phyloP scores from a whole-genome alignment of 92 coral and sea anemone genomes.

The Zoanthus sociatus region DNA sequence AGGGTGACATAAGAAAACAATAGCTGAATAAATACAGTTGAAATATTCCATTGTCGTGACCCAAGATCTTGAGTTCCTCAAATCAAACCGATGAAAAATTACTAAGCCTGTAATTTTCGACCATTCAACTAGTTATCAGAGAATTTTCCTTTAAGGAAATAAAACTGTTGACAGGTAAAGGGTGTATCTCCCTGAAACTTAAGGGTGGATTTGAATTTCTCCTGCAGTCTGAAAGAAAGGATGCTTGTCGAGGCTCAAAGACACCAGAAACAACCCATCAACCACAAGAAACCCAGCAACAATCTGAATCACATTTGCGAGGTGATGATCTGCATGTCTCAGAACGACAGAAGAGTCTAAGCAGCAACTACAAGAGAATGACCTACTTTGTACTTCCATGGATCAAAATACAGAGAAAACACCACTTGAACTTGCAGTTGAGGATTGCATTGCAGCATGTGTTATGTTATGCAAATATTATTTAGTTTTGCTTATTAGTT shows the following conservation, averaged over 20 bases:
- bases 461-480: too few relatives aligned
- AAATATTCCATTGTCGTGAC: constrained; percentile 56
- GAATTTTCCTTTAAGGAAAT: constrained; percentile 59
- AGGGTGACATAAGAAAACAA: not conserved
- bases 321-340: not conserved
- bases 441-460: constrained; percentile 42
- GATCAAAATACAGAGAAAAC: not conserved
- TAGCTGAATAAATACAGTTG: constrained; percentile 45
- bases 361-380: not conserved
- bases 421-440: constrained; percentile 21
- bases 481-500: too few relatives aligned
- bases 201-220: constrained; percentile 59
- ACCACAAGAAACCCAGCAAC: constrained; percentile 6
- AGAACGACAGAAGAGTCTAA: not conserved
- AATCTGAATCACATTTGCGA: not conserved
- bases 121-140: too few relatives aligned
- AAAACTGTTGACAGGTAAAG: constrained; percentile 70
- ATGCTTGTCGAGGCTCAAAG: not conserved
- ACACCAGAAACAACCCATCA: not conserved
- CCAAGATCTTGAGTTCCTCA: constrained; percentile 60
- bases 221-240: not conserved
- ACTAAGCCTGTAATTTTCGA: constrained; percentile 53
- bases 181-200: constrained; percentile 53
- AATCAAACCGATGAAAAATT: constrained; percentile 60
- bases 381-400: constrained; percentile 6